phyloP scores from a whole-genome alignment of 2,113 vertebrate species.

The Passer domesticus region DNA sequence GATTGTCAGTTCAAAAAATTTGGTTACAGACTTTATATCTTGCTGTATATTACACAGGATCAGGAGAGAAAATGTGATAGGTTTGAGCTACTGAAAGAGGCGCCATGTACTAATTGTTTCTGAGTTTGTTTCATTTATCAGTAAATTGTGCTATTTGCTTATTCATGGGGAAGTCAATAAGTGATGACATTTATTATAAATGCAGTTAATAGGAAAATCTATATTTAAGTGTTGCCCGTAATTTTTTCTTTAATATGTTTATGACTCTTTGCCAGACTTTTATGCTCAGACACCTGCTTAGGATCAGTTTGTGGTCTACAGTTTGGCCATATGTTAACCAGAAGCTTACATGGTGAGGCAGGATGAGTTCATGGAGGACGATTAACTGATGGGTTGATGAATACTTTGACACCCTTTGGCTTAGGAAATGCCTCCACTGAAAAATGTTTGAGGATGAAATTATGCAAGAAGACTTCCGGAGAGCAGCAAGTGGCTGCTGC shows the following conservation, averaged over 20 bases:
- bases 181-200: background rate
- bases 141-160: background rate
- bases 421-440: background rate
- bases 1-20: background rate
- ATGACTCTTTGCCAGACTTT: background rate
- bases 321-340: background rate
- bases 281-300: background rate
- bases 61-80: background rate
- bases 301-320: background rate
- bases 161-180: background rate
- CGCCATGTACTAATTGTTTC: background rate
- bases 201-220: background rate
- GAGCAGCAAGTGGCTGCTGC: background rate
- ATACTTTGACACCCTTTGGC: background rate
- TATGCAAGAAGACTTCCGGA: background rate
- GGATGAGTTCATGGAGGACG: background rate
- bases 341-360: background rate
- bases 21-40: slow-evolving; percentile 3
- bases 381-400: background rate
- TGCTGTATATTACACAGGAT: background rate
- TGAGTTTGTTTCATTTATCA: background rate
- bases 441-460: background rate
- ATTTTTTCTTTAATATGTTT: background rate
- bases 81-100: background rate
- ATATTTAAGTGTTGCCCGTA: background rate